phyloP scores from a whole-genome alignment of 2,888 invertebrate species.

The Dysmachus trigonus region DNA sequence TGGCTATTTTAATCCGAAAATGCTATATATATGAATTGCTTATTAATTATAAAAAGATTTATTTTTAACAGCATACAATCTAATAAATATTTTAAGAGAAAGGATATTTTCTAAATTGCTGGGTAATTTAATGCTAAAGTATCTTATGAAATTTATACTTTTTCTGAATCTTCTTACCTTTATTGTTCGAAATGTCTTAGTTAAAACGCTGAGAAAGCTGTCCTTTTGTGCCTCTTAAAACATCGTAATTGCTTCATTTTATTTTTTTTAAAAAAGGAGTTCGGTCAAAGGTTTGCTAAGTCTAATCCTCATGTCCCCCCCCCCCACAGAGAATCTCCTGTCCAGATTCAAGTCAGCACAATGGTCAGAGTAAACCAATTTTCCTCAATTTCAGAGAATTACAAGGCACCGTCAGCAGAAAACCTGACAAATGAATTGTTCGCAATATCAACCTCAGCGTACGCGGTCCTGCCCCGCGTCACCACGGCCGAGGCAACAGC shows the following conservation, averaged over 20 bases:
- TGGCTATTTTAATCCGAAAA: no score
- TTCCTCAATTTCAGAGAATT: neutral
- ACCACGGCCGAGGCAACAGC: neutral
- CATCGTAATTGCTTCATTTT: neutral
- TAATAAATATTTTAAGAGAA: no score
- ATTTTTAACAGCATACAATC: no score
- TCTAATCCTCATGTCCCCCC: neutral
- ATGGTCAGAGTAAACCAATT: neutral
- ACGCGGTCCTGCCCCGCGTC: neutral
- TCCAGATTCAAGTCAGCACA: neutral
- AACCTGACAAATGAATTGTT: neutral
- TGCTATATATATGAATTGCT: no score
- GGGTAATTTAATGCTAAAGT: no score
- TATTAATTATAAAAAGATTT: no score
- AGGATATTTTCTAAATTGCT: no score
- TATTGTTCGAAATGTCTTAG: neutral
- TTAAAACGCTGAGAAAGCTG: neutral
- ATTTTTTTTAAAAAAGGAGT: neutral
- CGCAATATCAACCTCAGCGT: neutral
- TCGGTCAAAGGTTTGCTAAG: neutral
- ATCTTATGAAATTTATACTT: neutral
- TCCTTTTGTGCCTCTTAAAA: neutral
- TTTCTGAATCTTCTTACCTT: neutral
- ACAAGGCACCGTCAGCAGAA: slow-evolving; percentile 7
- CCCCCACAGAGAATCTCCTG: no score